Evolutionary conservation across 2,797 vertebrate genomes (phyloP).

Genomic region (Bryconaethiops microstoma): DNA sequence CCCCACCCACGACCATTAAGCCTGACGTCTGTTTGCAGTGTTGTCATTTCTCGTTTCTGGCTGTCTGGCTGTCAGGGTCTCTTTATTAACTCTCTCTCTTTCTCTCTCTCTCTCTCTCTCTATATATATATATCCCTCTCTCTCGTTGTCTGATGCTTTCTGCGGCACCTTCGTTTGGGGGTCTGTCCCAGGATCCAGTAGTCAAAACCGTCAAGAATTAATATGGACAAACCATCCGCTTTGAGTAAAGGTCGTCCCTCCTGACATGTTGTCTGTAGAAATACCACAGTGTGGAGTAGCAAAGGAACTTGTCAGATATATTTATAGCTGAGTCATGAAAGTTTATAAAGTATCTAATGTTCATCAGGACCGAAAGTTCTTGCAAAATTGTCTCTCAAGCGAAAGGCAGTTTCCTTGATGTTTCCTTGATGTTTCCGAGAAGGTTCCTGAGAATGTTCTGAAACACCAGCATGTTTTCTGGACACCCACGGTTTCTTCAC

Average conservation of each 20-base stretch:
- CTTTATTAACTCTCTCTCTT: background rate
- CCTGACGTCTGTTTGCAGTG: conserved; percentile 48
- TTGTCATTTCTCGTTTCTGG: conserved; percentile 41
- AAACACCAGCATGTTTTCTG: background rate
- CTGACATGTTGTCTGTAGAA: background rate
- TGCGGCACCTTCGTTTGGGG: too few species aligned
- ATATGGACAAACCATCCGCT: background rate
- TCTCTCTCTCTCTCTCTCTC: background rate
- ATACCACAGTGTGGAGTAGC: background rate
- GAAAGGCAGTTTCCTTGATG: conserved; percentile 12
- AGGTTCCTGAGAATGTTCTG: background rate
- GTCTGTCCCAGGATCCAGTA: background rate
- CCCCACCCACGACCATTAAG: conserved; percentile 29
- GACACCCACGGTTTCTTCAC: background rate
- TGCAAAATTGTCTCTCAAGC: background rate
- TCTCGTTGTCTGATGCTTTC: conserved; percentile 12
- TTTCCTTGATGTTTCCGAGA: background rate
- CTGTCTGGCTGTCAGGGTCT: conserved; percentile 50
- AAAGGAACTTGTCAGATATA: background rate
- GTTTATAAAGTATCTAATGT: background rate
- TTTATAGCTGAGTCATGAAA: background rate
- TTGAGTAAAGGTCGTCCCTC: background rate
- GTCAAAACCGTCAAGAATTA: background rate
- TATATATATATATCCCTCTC: background rate
- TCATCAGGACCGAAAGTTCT: background rate